Evolutionary conservation across 2,113 vertebrate genomes (phyloP).

Genomic region (Ardeotis arabs): DNA sequence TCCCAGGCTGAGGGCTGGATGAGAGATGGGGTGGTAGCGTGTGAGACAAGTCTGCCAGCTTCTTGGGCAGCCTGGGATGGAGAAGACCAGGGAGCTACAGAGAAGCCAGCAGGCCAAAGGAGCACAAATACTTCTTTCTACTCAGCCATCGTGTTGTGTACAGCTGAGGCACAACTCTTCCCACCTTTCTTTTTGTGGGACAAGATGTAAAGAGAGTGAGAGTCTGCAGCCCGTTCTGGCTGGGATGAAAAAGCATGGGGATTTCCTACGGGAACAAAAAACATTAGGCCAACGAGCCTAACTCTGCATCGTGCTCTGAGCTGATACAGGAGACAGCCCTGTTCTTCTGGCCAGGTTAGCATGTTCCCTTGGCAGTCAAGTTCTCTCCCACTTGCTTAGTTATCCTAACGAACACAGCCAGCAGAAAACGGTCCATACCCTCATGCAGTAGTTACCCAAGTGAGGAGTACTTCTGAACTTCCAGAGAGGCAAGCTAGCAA

Average conservation of each 20-base stretch:
- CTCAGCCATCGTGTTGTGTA: accelerated
- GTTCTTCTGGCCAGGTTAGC: not conserved
- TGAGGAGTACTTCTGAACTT: not conserved
- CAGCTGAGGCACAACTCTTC: not conserved
- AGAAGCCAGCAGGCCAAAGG: not conserved
- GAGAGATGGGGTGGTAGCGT: not conserved
- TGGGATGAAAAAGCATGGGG: not conserved
- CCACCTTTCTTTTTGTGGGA: not conserved
- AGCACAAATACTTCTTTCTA: not conserved
- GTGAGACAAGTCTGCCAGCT: not conserved
- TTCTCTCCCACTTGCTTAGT: not conserved
- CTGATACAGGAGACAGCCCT: not conserved
- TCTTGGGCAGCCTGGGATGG: no score
- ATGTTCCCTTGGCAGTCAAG: not conserved
- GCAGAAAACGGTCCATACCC: not conserved
- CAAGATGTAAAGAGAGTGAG: not conserved
- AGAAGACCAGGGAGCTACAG: not conserved
- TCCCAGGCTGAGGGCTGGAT: not conserved
- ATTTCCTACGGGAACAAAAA: not conserved
- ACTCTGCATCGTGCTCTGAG: not conserved
- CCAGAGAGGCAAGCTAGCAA: not conserved
- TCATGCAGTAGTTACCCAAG: not conserved
- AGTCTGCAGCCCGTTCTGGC: not conserved
- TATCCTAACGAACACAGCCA: not conserved
- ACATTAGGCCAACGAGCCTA: not conserved